A percentile compares a stretch with the other conserved stretches of the same genome.
These are phyloP conservation scores for Parus major DNA, from an alignment of 2,113 vertebrate species.

Conservation along the genomic window DNA sequence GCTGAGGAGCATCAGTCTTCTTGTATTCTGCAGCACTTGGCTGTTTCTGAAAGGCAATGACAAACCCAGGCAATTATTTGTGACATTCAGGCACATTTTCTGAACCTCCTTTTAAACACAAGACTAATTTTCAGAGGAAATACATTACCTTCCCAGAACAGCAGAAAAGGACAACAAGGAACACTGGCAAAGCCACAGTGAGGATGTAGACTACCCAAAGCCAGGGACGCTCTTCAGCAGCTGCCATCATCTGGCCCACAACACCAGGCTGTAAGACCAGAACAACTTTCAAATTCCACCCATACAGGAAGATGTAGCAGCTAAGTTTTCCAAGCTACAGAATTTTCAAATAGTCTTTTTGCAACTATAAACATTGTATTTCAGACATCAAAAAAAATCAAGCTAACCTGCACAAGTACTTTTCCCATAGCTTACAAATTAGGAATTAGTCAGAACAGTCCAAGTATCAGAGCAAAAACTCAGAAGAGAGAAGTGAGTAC, in stretches of 20 bases:
- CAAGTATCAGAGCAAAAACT: background rate
- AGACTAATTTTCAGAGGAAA: background rate
- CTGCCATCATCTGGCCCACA: conserved; percentile 90
- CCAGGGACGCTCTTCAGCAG: conserved; percentile 95
- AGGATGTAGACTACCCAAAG: conserved; percentile 95
- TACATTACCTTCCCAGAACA: conserved; percentile 91
- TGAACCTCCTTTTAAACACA: background rate
- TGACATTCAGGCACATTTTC: background rate
- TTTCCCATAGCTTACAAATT: background rate
- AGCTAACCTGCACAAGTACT: background rate
- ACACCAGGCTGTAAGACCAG: conserved; percentile 84
- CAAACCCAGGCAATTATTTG: background rate
- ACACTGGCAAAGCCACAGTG: conserved; percentile 89
- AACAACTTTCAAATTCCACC: background rate
- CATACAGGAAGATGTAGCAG: background rate
- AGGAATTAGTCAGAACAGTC: background rate
- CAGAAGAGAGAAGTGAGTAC: background rate
- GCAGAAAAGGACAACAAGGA: conserved; percentile 95
- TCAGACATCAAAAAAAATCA: background rate
- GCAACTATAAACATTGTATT: background rate
- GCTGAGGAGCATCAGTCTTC: conserved; percentile 95
- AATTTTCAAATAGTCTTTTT: background rate
- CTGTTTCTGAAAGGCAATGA: conserved; percentile 82
- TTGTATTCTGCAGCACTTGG: conserved; percentile 86
- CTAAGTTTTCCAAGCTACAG: background rate